A percentile compares a stretch with the other conserved stretches of the same genome.
phyloP scores from a whole-genome alignment of 2,797 vertebrate species.

The Enoplosus armatus region DNA sequence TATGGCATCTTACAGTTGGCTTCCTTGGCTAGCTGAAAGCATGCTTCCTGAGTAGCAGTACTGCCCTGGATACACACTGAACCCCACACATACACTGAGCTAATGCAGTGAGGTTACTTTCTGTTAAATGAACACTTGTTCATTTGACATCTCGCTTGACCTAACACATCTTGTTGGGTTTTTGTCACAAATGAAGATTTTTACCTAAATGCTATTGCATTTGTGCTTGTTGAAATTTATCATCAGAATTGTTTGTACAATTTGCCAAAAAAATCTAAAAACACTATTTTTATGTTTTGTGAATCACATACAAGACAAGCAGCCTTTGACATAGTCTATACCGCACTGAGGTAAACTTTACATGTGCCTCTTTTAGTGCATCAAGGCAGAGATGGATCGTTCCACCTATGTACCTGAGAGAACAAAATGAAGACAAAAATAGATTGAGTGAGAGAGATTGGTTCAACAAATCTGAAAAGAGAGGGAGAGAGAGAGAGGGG shows the following conservation, averaged over 20 bases:
- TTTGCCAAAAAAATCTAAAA: background rate
- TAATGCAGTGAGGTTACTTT: slow-evolving; percentile 54
- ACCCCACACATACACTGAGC: slow-evolving; percentile 52
- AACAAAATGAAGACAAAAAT: slow-evolving; percentile 69
- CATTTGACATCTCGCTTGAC: slow-evolving; percentile 28
- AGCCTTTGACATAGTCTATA: slow-evolving; percentile 16
- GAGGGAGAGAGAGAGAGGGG: slow-evolving; percentile 33
- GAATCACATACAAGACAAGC: slow-evolving; percentile 26
- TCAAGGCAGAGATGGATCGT: slow-evolving; percentile 51
- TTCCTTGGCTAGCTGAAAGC: slow-evolving; percentile 75
- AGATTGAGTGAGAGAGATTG: slow-evolving; percentile 63
- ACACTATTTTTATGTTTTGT: slow-evolving; percentile 26
- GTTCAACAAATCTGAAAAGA: slow-evolving; percentile 69
- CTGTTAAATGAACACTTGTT: slow-evolving; percentile 61
- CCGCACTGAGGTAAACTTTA: slow-evolving; percentile 38
- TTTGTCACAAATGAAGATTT: slow-evolving; percentile 41
- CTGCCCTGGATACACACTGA: slow-evolving; percentile 81
- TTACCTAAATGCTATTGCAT: background rate
- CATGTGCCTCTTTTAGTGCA: slow-evolving; percentile 41
- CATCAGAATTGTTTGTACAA: background rate
- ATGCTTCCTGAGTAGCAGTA: slow-evolving; percentile 76
- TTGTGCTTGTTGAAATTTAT: background rate
- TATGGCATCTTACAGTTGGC: slow-evolving; percentile 78
- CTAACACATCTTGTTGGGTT: slow-evolving; percentile 22
- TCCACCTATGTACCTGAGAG: slow-evolving; percentile 67